These are phyloP conservation scores for Polypedilum vanderplanki DNA, from an alignment of 1,140 invertebrate genomes.

Conservation along the genomic window DNA sequence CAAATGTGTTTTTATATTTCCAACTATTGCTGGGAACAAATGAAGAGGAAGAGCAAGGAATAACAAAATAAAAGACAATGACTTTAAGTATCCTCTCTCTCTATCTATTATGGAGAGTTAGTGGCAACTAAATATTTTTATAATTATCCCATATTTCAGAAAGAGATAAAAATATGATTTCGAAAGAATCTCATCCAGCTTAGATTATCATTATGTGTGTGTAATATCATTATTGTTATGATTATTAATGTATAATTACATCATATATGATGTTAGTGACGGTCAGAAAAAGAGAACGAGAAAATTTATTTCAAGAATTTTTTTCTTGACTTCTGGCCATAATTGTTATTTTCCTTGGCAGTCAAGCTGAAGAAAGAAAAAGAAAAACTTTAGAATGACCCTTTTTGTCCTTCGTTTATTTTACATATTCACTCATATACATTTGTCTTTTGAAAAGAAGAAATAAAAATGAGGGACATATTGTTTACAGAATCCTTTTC, in stretches of 20 bases:
- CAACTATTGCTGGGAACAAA: background rate
- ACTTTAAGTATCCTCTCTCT: too few species aligned
- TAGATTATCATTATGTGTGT: background rate
- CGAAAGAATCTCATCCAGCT: background rate
- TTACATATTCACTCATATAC: background rate
- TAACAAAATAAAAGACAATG: too few species aligned
- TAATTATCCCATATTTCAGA: slow-evolving; percentile 18
- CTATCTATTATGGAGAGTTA: background rate
- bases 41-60: background rate
- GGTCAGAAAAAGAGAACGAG: background rate
- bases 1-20: background rate
- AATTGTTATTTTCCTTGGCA: background rate
- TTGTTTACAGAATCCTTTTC: slow-evolving; percentile 7
- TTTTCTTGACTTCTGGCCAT: background rate
- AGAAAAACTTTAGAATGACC: background rate
- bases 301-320: background rate
- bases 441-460: too few species aligned
- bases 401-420: slow-evolving; percentile 18
- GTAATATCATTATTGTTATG: background rate
- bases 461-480: background rate
- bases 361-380: background rate
- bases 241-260: slow-evolving; percentile 7
- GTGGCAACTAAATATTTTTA: slow-evolving; percentile 19
- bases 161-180: background rate
- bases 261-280: background rate